These are phyloP conservation scores for Sebastiscus tertius DNA, from an alignment of 2,797 vertebrate genomes.

Conservation along the genomic window DNA sequence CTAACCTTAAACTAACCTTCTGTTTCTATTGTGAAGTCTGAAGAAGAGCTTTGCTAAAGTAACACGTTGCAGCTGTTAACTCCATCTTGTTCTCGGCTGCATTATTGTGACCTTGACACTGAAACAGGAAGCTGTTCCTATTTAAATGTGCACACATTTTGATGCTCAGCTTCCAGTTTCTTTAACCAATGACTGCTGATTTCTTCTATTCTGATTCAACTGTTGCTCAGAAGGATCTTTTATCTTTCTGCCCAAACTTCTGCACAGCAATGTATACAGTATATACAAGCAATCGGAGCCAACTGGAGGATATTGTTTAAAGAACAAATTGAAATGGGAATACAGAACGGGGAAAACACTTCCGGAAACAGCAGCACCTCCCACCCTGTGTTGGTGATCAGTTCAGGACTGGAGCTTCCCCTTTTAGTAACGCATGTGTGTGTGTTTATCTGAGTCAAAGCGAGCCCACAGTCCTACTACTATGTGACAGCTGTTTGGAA, in stretches of 20 bases:
- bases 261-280: not conserved
- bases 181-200: not conserved
- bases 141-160: not conserved
- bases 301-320: not conserved
- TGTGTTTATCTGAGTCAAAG: not conserved
- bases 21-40: too few species aligned
- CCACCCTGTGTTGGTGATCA: not conserved
- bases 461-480: not conserved
- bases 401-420: not conserved
- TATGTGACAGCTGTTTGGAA: slow-evolving; percentile 52
- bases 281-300: not conserved
- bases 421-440: not conserved
- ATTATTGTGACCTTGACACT: not conserved
- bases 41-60: too few species aligned
- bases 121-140: not conserved
- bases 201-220: too few species aligned
- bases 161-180: not conserved
- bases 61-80: too few species aligned
- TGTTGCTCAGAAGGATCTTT: too few species aligned
- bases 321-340: not conserved
- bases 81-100: too few species aligned
- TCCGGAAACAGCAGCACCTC: not conserved
- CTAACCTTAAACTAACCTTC: too few species aligned
- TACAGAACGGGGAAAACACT: not conserved
- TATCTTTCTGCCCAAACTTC: not conserved